Evolutionary conservation across 2,888 invertebrate genomes (phyloP).

Genomic region (Geotrupes spiniger): DNA sequence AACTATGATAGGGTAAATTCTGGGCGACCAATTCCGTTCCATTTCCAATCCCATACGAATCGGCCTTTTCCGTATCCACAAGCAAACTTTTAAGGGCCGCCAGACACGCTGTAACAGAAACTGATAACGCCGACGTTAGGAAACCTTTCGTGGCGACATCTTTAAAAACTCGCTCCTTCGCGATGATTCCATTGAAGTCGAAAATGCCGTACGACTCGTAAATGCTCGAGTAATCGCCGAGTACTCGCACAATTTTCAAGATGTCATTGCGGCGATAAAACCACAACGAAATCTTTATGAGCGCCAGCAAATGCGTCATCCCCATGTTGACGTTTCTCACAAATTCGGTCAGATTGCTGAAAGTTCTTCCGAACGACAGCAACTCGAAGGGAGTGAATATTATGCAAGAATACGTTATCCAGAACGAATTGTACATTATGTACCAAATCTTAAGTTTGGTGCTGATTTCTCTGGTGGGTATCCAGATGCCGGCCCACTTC

Average conservation of each 20-base stretch:
- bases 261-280: constrained; percentile 25
- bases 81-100: constrained; percentile 11
- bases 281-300: constrained; percentile 28
- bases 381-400: constrained; percentile 30
- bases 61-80: not conserved
- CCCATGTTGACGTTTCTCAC: constrained; percentile 32
- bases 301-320: constrained; percentile 26
- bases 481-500: constrained; percentile 23
- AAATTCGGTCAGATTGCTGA: constrained; percentile 22
- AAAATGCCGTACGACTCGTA: constrained; percentile 25
- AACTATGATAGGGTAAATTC: constrained; percentile 29
- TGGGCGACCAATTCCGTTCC: not conserved
- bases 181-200: constrained; percentile 21
- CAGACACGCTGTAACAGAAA: constrained; percentile 25
- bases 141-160: constrained; percentile 22
- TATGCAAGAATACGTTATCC: constrained; percentile 21
- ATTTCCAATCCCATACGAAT: not conserved
- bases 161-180: constrained; percentile 26
- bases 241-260: constrained; percentile 22
- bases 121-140: constrained; percentile 21
- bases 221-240: constrained; percentile 16
- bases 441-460: constrained; percentile 8
- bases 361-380: constrained; percentile 19
- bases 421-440: constrained; percentile 11
- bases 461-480: constrained; percentile 10